Percentiles rank a stretch among this genome's conserved stretches.
Evolutionary conservation across 64 coral and sea anemone species (phyloP).

Genomic region (Trachythela sp.): DNA sequence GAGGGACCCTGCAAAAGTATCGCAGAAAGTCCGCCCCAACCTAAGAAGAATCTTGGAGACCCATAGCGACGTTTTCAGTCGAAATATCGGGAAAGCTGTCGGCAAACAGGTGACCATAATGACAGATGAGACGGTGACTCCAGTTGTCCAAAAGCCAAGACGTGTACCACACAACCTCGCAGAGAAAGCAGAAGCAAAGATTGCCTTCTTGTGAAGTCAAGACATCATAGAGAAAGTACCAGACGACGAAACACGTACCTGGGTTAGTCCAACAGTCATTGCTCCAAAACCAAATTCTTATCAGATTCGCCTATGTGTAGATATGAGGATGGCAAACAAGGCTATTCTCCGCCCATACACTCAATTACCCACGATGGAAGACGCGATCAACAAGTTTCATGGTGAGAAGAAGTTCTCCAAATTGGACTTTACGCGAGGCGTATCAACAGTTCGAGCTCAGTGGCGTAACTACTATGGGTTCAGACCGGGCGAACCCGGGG

Average conservation of each 20-base stretch:
- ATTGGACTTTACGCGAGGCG: neutral
- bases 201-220: neutral
- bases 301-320: neutral
- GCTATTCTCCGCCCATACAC: neutral
- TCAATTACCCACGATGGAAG: neutral
- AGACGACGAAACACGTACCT: neutral
- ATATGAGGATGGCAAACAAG: conserved; percentile 8
- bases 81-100: neutral
- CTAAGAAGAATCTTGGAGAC: neutral
- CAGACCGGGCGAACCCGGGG: too few species aligned
- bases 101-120: neutral
- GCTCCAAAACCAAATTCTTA: neutral
- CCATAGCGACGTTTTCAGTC: neutral
- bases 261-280: neutral
- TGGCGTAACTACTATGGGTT: too few species aligned
- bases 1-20: neutral
- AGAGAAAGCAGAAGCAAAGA: neutral
- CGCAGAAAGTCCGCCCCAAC: neutral
- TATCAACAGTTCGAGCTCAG: neutral
- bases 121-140: neutral
- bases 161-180: neutral
- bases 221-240: neutral
- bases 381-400: neutral
- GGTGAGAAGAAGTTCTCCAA: neutral
- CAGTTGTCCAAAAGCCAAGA: neutral